Percentiles rank a stretch among this genome's conserved stretches.
phyloP scores from a whole-genome alignment of 2,113 vertebrate genomes.

The Tetraodon nigroviridis region DNA sequence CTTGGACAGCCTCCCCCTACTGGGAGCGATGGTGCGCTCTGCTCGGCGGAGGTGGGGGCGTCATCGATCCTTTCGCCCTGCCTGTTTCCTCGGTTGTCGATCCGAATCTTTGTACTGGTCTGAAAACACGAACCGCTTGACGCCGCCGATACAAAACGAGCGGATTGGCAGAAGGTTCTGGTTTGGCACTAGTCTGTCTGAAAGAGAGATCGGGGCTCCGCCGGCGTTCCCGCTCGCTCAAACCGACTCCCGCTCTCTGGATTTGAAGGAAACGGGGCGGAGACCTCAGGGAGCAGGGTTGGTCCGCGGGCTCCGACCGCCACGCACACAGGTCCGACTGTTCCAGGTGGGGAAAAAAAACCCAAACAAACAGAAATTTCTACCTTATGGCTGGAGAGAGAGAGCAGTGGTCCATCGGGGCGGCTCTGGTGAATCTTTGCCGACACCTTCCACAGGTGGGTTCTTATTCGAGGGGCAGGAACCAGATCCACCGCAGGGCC shows the following conservation, averaged over 20 bases:
- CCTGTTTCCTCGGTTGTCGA: constrained; percentile 46
- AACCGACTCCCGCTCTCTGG: too few relatives aligned
- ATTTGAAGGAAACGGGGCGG: constrained; percentile 21
- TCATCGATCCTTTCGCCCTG: too few relatives aligned
- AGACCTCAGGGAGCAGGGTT: constrained; percentile 38
- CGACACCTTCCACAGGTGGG: constrained; percentile 52
- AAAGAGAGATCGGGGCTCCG: constrained; percentile 18
- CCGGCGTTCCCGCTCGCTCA: not conserved
- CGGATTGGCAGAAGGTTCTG: not conserved
- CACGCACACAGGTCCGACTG: too few relatives aligned
- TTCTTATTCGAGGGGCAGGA: constrained; percentile 42
- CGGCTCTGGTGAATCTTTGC: constrained; percentile 25
- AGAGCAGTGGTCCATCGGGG: not conserved
- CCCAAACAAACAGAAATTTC: constrained; percentile 6
- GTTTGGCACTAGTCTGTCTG: constrained; percentile 69
- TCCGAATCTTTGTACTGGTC: constrained; percentile 11
- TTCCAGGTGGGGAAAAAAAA: too few relatives aligned
- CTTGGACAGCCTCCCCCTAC: constrained; percentile 26
- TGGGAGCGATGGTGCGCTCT: not conserved
- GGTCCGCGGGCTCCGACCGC: too few relatives aligned
- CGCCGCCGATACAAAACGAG: constrained; percentile 35
- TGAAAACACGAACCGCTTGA: constrained; percentile 36
- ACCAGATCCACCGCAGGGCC: constrained; percentile 56
- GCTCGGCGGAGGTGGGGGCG: constrained; percentile 17
- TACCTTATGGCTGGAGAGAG: constrained; percentile 4